phyloP scores from a whole-genome alignment of 2,113 vertebrate genomes.

The Heterotis niloticus region DNA sequence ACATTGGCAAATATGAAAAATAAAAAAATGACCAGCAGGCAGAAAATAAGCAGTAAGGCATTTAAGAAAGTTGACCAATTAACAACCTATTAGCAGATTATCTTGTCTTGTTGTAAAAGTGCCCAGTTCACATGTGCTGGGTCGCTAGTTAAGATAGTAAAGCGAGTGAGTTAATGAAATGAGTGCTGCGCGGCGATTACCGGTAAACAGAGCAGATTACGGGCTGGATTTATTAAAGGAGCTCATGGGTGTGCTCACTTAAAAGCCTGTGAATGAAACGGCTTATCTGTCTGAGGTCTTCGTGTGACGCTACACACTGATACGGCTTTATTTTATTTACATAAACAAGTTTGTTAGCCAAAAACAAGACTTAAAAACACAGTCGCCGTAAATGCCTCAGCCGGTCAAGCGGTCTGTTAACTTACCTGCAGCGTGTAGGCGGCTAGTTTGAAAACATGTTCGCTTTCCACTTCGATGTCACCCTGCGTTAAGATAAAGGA shows the following conservation, averaged over 20 bases:
- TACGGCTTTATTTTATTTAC: not conserved
- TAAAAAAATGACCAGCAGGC: too few relatives aligned
- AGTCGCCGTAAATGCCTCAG: too few relatives aligned
- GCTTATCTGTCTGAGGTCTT: not conserved
- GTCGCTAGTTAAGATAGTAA: too few relatives aligned
- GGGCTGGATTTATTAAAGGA: not conserved
- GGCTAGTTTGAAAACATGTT: conserved; percentile 84
- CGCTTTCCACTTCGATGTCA: conserved; percentile 83
- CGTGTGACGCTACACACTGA: not conserved
- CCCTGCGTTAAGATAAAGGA: conserved; percentile 64
- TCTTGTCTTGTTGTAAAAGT: too few relatives aligned
- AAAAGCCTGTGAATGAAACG: not conserved
- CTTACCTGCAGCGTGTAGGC: conserved; percentile 91
- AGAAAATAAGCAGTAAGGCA: too few relatives aligned
- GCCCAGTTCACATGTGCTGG: too few relatives aligned
- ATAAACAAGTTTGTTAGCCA: too few relatives aligned
- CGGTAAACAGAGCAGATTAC: not conserved
- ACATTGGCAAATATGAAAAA: too few relatives aligned
- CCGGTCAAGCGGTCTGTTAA: conserved; percentile 18
- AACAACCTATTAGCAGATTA: too few relatives aligned
- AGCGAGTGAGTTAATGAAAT: not conserved
- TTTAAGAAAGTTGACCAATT: too few relatives aligned
- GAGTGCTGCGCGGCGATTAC: not conserved
- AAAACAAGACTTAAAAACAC: too few relatives aligned
- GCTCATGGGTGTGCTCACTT: not conserved